Evolutionary conservation across 1,140 invertebrate genomes (phyloP), one percentile per base, ranked within the genome.

Genomic region (Drosophila willistoni): DNA sequence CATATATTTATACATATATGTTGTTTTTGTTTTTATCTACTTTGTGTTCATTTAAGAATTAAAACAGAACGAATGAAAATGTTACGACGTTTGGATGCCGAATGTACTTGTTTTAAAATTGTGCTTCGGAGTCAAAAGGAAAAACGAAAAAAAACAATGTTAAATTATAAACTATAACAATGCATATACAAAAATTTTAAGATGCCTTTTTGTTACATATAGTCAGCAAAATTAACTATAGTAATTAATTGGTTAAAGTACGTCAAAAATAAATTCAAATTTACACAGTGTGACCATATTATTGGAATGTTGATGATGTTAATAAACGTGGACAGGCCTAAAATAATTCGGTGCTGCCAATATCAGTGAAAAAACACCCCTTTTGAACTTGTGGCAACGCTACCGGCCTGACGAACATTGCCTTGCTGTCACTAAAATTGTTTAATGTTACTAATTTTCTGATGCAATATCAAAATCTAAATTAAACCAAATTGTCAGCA

Each of bases 371-470:
- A 51, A 51, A 22, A 51, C 44, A 51, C 44, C 44, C 17, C 44
- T 51, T 63, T 47, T 57, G 25, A 17, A 33, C 34, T 41, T 10
- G 14, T 62, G n/a, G 14, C 25, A 55, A 61, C 33, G 22, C 36
- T 51, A 19, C 41, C 10, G 63, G 47, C 13, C 42, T 69, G 41
- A 39, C 29, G 19, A 57, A 61, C 51, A 34, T 74, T 79, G 77
- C 77, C 76, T 63, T 70, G 81, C 81, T 84, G 82, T 86, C 82
- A 87, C 68, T 57, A n/a, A 17, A 22, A 22, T 51, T 51, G 51
- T 76, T 62, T 68, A 65, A 29, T 19, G 54, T 85, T 51, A 22
- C 7, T 22, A 51, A 51, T 51, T 81, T 69, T 74, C 83, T 87
- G 83, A 87, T 84, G 83, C 84, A 90, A 87, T 77, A 77, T 39